Conservation (phyloP, 1,140 invertebrate species). For the Hestina assimilis region DNA sequence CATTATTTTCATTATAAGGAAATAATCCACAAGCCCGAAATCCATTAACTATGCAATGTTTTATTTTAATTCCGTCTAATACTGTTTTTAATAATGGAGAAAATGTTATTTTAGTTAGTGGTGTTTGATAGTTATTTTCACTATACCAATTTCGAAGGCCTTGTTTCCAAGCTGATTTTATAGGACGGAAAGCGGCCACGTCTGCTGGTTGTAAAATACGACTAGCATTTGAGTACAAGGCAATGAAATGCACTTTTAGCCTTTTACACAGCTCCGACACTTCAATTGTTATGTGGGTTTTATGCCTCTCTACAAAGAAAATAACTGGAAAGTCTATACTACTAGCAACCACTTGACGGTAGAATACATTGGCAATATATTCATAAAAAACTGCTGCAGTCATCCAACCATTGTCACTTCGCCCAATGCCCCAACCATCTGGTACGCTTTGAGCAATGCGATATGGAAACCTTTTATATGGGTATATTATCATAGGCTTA, state of each 20-base stretch:
- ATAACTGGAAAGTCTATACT: slow-evolving; percentile 44
- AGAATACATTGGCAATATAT: slow-evolving; percentile 20
- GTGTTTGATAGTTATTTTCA: too few species aligned
- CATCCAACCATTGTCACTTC: slow-evolving; percentile 28
- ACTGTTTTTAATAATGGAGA: too few species aligned
- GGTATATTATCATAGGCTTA: slow-evolving; percentile 44
- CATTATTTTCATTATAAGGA: too few species aligned
- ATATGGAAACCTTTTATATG: slow-evolving; percentile 37
- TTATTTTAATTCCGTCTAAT: too few species aligned
- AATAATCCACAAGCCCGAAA: too few species aligned
- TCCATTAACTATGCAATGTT: too few species aligned
- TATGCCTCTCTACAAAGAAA: slow-evolving; percentile 61
- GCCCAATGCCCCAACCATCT: slow-evolving; percentile 40
- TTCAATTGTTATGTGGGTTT: slow-evolving; percentile 41
- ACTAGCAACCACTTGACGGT: slow-evolving; percentile 8
- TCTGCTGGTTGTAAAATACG: slow-evolving; percentile 25
- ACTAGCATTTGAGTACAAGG: slow-evolving; percentile 25
- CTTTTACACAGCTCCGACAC: slow-evolving; percentile 43
- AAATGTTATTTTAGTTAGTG: too few species aligned
- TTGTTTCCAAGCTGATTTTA: slow-evolving; percentile 37
- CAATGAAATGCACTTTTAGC: slow-evolving; percentile 42
- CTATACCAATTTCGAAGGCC: too few species aligned
- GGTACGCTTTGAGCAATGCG: slow-evolving; percentile 33
- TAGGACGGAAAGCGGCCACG: slow-evolving; percentile 17
- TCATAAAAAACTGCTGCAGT: slow-evolving; percentile 19